Evolutionary conservation across 2,888 invertebrate genomes (phyloP).

Genomic region (Boloria euphrosyne): DNA sequence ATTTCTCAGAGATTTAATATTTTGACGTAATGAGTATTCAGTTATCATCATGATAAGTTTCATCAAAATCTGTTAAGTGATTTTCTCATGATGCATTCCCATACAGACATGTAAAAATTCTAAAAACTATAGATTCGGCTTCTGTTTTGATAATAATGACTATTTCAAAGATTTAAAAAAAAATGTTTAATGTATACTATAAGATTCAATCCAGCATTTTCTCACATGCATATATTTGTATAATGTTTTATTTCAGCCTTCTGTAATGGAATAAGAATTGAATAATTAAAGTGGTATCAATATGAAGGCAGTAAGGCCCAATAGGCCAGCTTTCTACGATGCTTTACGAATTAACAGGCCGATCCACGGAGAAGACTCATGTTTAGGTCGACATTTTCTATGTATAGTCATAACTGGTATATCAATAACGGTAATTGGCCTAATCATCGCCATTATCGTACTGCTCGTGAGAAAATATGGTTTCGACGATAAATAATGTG

Average conservation of each 20-base stretch:
- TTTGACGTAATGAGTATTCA: too few relatives aligned
- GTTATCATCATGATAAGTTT: too few relatives aligned
- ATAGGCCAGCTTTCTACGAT: slow-evolving; percentile 9
- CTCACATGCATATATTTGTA: not conserved
- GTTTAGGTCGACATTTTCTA: slow-evolving; percentile 31
- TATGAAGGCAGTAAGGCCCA: not conserved
- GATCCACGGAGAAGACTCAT: slow-evolving; percentile 30
- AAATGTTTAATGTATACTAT: too few relatives aligned
- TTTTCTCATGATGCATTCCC: too few relatives aligned
- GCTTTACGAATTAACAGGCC: slow-evolving; percentile 27
- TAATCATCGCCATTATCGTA: slow-evolving; percentile 11
- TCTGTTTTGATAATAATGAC: too few relatives aligned
- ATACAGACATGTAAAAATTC: too few relatives aligned
- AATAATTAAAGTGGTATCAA: not conserved
- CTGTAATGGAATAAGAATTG: not conserved
- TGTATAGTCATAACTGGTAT: slow-evolving; percentile 24
- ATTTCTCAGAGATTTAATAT: too few relatives aligned
- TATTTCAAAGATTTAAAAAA: too few relatives aligned
- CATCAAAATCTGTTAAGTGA: too few relatives aligned
- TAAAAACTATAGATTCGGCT: too few relatives aligned
- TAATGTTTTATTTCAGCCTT: not conserved
- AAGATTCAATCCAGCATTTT: too few relatives aligned
- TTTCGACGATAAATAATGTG: too few relatives aligned
- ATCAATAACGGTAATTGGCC: not conserved
- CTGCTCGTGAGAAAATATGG: slow-evolving; percentile 24